Evolutionary conservation across 2,888 invertebrate species (phyloP).

Genomic region (Nemotelus nigrinus): DNA sequence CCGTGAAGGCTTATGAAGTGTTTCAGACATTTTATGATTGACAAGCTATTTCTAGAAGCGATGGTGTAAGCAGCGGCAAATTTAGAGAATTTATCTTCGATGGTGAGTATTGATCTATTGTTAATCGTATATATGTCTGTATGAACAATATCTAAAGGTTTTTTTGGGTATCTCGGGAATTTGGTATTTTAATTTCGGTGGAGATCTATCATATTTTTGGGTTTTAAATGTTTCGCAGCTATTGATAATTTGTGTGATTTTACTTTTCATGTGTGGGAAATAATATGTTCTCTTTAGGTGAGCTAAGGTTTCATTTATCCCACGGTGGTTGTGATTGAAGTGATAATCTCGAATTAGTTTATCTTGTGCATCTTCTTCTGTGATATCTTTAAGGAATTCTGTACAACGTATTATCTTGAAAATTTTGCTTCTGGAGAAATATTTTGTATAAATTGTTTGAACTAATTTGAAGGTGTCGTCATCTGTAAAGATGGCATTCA

Average conservation of each 20-base stretch:
- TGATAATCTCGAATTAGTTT: too few relatives aligned
- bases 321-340: background rate
- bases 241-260: constrained; percentile 42
- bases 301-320: constrained; percentile 40
- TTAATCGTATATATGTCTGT: constrained; percentile 33
- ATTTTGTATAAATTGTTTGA: too few relatives aligned
- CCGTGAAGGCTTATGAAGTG: constrained; percentile 30
- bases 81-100: constrained; percentile 41
- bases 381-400: too few relatives aligned
- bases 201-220: constrained; percentile 47
- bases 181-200: constrained; percentile 45
- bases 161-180: constrained; percentile 37
- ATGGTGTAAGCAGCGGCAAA: constrained; percentile 37
- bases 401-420: too few relatives aligned
- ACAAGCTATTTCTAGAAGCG: constrained; percentile 10
- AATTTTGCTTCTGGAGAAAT: too few relatives aligned
- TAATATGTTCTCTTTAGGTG: constrained; percentile 43
- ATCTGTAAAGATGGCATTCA: too few relatives aligned
- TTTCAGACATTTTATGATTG: constrained; percentile 22
- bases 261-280: constrained; percentile 42
- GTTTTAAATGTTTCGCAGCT: constrained; percentile 39
- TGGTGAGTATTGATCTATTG: constrained; percentile 21
- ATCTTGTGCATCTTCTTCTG: too few relatives aligned
- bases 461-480: too few relatives aligned
- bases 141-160: constrained; percentile 42